Conservation (phyloP, 2,113 vertebrate genomes). For the Sakesphorus luctuosus region DNA sequence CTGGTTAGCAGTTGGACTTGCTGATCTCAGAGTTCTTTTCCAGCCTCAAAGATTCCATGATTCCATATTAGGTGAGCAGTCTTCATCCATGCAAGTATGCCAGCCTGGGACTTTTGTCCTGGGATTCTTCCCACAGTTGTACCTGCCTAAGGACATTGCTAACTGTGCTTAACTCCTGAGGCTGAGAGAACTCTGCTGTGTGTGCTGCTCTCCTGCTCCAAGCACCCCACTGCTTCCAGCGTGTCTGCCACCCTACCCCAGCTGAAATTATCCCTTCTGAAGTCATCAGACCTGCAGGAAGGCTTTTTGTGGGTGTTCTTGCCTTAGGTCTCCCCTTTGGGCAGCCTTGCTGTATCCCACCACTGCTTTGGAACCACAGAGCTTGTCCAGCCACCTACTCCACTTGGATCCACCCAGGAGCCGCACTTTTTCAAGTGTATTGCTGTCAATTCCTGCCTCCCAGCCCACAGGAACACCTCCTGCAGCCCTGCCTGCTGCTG, state of each 20-base stretch:
- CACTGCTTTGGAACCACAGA: accelerated
- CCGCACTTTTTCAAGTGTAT: accelerated
- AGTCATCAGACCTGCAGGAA: not conserved
- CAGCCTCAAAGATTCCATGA: not conserved
- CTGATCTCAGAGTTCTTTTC: not conserved
- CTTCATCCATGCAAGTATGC: not conserved
- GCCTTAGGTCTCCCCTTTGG: not conserved
- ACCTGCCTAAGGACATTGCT: not conserved
- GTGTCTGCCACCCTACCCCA: not conserved
- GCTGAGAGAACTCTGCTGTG: not conserved
- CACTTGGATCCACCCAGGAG: accelerated
- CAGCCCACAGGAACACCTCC: too few relatives aligned
- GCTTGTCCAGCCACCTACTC: accelerated
- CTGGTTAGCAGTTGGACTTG: accelerated
- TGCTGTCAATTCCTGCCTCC: accelerated
- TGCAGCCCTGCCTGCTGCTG: not conserved
- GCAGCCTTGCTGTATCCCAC: not conserved
- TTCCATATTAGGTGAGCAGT: not conserved
- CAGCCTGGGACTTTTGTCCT: not conserved
- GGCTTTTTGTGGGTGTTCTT: not conserved
- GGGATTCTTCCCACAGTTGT: not conserved
- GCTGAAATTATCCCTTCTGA: not conserved
- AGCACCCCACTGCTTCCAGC: accelerated
- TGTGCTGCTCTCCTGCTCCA: not conserved
- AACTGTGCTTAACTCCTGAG: accelerated